Evolutionary conservation across 2,888 invertebrate species (phyloP), one percentile per base, ranked within the genome.

Genomic region (Pseudococcus longispinus): DNA sequence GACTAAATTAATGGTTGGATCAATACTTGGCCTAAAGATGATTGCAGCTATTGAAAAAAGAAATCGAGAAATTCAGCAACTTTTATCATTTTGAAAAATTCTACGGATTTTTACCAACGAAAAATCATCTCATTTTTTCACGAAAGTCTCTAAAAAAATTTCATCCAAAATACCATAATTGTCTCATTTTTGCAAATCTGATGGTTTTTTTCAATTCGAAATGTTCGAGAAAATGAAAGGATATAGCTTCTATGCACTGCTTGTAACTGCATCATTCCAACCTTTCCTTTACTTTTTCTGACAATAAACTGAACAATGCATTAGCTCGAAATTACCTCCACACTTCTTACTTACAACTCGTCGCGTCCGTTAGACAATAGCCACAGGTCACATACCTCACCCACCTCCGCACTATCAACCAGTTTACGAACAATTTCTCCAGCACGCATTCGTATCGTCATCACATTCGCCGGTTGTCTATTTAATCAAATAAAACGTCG

Each of bases 371-470:
- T 29, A 70, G 70, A 70, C 70, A 70, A 70, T 70, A 70, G 29
- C 70, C 70, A 15, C 70, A 70, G 70, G 70, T 70, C 70, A 70
- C 70, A 29, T 32, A 70, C 15, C 70, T 15, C 70, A 70, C 29
- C 70, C 70, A 70, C 70, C 70, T 70, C 70, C 26, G 6, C 26
- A 13, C 29, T 29, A 6, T 70, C 29, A 70, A 70, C 70, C 65
- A 65, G 65, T 70, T 70, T 18, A 18, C 70, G 18, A 29, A 29
- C 13, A 70, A 70, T 70, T 70, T 70, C 70, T 70, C 70, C 70
- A 29, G 60, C 29, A 70, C 70, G 70, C 18, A 60, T 60, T 60
- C 70, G 29, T 70, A 29, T 29, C 29, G 29, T 65, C 8, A 65
- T 55, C 55, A 26, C 65, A 65, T 65, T 65, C 26, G 26, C n/a